Evolutionary conservation across 2,113 vertebrate genomes (phyloP), one percentile per base, ranked within the genome.

Genomic region (Loxodonta africana): DNA sequence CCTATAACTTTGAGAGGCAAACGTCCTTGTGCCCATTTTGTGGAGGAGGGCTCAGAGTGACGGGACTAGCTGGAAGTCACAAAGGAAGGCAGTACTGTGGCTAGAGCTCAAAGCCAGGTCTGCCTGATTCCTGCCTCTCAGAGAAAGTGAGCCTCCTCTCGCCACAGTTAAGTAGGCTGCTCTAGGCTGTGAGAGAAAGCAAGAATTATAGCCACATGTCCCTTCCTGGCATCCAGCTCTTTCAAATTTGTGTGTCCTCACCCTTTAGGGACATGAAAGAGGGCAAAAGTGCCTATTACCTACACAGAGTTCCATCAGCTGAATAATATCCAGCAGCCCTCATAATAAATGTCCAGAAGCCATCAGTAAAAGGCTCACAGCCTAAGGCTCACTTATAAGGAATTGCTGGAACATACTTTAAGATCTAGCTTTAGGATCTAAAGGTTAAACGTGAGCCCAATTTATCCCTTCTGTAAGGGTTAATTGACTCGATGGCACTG

Each of bases 161-260:
- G 0, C 65, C 60, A 14, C 0, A 8, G 5, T 10, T 26, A 2
- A 23, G n/a, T 0, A 51, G 17, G 15, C 1, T 33, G 28, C 44
- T 51, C 7, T 51, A 33, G 48, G 11, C 48, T 18, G 46, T 18
- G 25, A 48, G 14, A 33, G 37, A 30, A 80, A 46, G 30, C 11
- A 15, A 81, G 60, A 44, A 33, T 12, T 4, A 63, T 0, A n/a
- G 85, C 53, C n/a, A 15, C 41, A 2, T 25, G 51, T 30, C 62
- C 33, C 65, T 77, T 67, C 51, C 23, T 18, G 74, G 86, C 37
- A 44, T 7, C 37, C 10, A 57, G 46, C 46, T 82, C 65, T 76
- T 92, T 25, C 28, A 63, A 51, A 95, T 23, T 6, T 51, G 44
- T 57, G 41, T 20, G 15, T 44, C 62, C 73, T 48, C 20, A 46